Percentiles rank a stretch among this genome's conserved stretches.
These are phyloP conservation scores for Penaeus monodon DNA, from an alignment of 2,888 invertebrate species.

Conservation along the genomic window DNA sequence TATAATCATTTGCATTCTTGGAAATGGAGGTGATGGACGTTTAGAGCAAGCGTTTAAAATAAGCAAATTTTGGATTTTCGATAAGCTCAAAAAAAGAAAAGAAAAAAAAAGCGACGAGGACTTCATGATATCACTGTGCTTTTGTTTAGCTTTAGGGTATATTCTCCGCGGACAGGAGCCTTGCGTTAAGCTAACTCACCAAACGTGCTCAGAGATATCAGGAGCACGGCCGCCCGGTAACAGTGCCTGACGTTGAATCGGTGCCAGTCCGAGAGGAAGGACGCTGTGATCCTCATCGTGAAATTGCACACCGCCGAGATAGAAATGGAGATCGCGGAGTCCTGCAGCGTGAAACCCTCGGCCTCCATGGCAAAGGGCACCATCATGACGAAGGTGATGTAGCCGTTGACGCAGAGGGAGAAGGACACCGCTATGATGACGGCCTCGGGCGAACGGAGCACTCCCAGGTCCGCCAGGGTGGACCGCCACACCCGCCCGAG, in stretches of 20 bases:
- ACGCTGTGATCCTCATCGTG: conserved; percentile 22
- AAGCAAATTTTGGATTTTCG: too few relatives aligned
- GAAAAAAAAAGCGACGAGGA: too few relatives aligned
- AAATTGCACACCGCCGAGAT: conserved; percentile 33
- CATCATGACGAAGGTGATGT: conserved; percentile 48
- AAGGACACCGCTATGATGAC: conserved; percentile 35
- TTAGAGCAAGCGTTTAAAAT: too few relatives aligned
- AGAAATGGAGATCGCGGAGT: conserved; percentile 47
- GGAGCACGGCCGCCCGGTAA: conserved; percentile 35
- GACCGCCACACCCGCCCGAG: not conserved
- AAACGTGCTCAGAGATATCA: not conserved
- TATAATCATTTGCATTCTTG: too few relatives aligned
- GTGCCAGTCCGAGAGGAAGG: conserved; percentile 34
- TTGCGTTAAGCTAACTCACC: conserved; percentile 1
- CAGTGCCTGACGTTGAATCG: conserved; percentile 39
- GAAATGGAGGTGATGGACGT: too few relatives aligned
- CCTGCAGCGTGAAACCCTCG: conserved; percentile 35
- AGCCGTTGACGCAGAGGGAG: conserved; percentile 24
- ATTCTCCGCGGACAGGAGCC: not conserved
- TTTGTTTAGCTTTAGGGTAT: too few relatives aligned
- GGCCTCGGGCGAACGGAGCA: conserved; percentile 24
- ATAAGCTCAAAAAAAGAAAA: too few relatives aligned
- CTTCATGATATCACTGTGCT: too few relatives aligned
- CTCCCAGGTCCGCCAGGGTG: conserved; percentile 11
- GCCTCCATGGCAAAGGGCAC: conserved; percentile 48